These are phyloP conservation scores for Aspidiotus destructor DNA, from an alignment of 2,888 invertebrate genomes.

Conservation along the genomic window DNA sequence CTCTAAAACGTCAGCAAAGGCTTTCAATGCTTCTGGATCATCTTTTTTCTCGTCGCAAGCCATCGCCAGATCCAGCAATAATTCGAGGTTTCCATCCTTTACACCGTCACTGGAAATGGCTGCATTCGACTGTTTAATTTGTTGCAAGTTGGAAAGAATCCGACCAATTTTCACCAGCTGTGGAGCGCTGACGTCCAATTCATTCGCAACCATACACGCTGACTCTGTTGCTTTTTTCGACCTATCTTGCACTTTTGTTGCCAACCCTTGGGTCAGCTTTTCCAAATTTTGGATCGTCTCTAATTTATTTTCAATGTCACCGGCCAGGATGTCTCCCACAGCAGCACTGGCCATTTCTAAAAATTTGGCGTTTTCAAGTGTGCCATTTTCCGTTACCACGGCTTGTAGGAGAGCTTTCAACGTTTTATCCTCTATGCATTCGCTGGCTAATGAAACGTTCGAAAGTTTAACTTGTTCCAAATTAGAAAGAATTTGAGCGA, in stretches of 20 bases:
- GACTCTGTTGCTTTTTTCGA: background rate
- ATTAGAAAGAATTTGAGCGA: conserved; percentile 44
- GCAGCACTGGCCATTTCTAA: conserved; percentile 10
- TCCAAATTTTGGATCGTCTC: conserved; percentile 1
- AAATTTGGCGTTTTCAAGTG: background rate
- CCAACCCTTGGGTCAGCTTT: background rate
- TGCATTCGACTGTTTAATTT: conserved; percentile 6
- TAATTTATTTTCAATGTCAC: conserved; percentile 6
- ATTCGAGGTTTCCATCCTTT: conserved; percentile 9
- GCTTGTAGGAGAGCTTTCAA: conserved; percentile 3
- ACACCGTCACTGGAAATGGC: conserved; percentile 6
- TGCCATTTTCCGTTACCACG: background rate
- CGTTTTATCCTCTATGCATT: background rate
- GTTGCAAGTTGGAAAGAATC: conserved; percentile 40
- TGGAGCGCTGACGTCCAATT: conserved; percentile 15
- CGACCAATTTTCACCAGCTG: conserved; percentile 44
- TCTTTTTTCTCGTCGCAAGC: background rate
- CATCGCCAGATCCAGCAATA: conserved; percentile 3
- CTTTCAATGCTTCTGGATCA: background rate
- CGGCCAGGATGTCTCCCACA: conserved; percentile 1
- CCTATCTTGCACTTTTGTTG: background rate
- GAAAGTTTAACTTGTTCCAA: conserved; percentile 15
- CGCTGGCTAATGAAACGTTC: background rate
- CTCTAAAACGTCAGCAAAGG: background rate
- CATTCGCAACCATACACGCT: background rate